Evolutionary conservation across 2,797 vertebrate species (phyloP).

Genomic region (Pitangus sulphuratus): DNA sequence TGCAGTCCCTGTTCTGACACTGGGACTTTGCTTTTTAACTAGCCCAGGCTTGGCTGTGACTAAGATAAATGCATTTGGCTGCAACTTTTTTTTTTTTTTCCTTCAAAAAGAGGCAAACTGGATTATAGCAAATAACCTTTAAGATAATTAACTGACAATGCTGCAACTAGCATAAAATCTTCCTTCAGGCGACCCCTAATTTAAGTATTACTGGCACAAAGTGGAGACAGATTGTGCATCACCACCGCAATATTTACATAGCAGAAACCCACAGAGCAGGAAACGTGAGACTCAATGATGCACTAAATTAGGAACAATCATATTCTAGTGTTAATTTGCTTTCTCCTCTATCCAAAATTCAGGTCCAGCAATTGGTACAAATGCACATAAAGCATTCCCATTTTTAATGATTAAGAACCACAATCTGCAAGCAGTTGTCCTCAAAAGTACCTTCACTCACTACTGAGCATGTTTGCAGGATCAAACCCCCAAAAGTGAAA

Average conservation of each 20-base stretch:
- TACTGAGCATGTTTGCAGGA: not conserved
- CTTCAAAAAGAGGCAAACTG: slow-evolving; percentile 79
- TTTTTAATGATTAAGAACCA: slow-evolving; percentile 66
- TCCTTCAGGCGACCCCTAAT: slow-evolving; percentile 95
- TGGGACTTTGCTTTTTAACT: slow-evolving; percentile 38
- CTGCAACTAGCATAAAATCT: slow-evolving; percentile 83
- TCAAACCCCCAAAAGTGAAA: slow-evolving; percentile 14
- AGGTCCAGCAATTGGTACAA: slow-evolving; percentile 78
- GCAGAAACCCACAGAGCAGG: slow-evolving; percentile 94
- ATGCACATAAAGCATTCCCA: slow-evolving; percentile 65
- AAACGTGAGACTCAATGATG: slow-evolving; percentile 96
- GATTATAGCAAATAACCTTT: slow-evolving; percentile 86
- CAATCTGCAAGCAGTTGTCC: slow-evolving; percentile 6
- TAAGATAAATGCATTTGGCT: slow-evolving; percentile 70
- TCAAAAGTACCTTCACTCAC: slow-evolving; percentile 1
- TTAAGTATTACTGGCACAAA: slow-evolving; percentile 94
- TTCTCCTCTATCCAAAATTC: slow-evolving; percentile 78
- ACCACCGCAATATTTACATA: slow-evolving; percentile 89
- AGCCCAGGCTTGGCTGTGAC: slow-evolving; percentile 44
- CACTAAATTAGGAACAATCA: slow-evolving; percentile 99
- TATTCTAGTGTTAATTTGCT: slow-evolving; percentile 93
- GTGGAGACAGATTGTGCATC: slow-evolving; percentile 95
- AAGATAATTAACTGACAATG: slow-evolving; percentile 87
- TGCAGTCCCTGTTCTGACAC: not conserved
- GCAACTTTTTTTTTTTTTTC: slow-evolving; percentile 58